Evolutionary conservation across 2,888 invertebrate species (phyloP).

Genomic region (Cerceris rybyensis): DNA sequence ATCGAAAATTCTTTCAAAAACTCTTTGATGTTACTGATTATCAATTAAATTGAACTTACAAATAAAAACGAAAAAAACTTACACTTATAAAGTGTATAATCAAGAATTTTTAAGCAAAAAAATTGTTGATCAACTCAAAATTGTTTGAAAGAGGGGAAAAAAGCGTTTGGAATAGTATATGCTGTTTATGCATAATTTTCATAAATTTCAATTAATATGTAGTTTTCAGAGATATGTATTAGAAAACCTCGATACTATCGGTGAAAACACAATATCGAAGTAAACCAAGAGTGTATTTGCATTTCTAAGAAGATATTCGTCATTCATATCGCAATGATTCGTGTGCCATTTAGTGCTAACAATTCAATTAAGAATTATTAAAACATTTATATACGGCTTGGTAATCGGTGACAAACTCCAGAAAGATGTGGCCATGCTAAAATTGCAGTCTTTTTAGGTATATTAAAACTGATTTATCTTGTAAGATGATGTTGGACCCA

Average conservation of each 20-base stretch:
- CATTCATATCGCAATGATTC: conserved; percentile 27
- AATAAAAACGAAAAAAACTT: conserved; percentile 11
- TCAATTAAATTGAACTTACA: conserved; percentile 18
- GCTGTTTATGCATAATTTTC: conserved; percentile 38
- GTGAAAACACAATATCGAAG: conserved; percentile 9
- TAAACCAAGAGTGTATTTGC: conserved; percentile 5
- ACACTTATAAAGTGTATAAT: conserved; percentile 1
- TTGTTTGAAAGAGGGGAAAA: conserved; percentile 15
- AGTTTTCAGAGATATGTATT: conserved; percentile 7
- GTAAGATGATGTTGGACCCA: conserved; percentile 21
- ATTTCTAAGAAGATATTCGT: not conserved
- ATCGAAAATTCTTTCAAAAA: conserved; percentile 28
- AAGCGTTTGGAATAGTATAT: conserved; percentile 36
- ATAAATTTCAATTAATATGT: conserved; percentile 18
- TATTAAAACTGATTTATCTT: conserved; percentile 20
- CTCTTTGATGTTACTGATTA: conserved; percentile 13
- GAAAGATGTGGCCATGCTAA: conserved; percentile 39
- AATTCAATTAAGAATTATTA: conserved; percentile 28
- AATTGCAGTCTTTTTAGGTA: conserved; percentile 31
- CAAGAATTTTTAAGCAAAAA: conserved; percentile 14
- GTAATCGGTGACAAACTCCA: conserved; percentile 14
- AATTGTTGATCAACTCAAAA: conserved; percentile 26
- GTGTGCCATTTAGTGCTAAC: conserved; percentile 44
- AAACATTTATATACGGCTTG: conserved; percentile 14
- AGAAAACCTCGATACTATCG: not conserved